phyloP scores from a whole-genome alignment of 2,888 invertebrate species.

The Onthophagus sagittarius region DNA sequence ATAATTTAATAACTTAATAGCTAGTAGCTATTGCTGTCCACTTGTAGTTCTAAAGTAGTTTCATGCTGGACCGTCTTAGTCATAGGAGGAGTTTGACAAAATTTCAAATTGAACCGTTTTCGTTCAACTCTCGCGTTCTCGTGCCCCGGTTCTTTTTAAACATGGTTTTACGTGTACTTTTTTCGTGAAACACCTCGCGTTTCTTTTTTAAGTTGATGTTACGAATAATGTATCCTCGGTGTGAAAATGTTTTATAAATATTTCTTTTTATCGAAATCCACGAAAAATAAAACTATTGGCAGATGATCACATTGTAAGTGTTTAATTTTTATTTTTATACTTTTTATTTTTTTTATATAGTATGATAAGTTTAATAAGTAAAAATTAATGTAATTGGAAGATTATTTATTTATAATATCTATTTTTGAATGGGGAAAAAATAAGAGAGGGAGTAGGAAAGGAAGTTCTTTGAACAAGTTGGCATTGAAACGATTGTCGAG shows the following conservation, averaged over 20 bases:
- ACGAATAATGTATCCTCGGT: conserved; percentile 34
- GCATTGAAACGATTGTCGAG: not conserved
- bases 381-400: too few relatives aligned
- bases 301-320: conserved; percentile 47
- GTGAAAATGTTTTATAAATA: conserved; percentile 38
- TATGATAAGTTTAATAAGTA: too few relatives aligned
- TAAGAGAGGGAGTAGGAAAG: conserved; percentile 13
- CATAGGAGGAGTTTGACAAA: conserved; percentile 20
- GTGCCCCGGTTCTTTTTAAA: not conserved
- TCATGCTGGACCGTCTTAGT: conserved; percentile 40
- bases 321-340: not conserved
- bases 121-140: not conserved
- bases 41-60: conserved; percentile 49
- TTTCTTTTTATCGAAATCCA: conserved; percentile 30
- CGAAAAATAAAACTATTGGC: conserved; percentile 41
- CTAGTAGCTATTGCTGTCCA: conserved; percentile 48
- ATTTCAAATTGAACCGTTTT: conserved; percentile 16
- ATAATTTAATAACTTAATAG: conserved; percentile 51
- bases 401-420: not conserved
- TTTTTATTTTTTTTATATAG: too few relatives aligned
- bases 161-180: not conserved
- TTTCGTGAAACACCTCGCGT: not conserved
- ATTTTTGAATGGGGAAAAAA: conserved; percentile 7
- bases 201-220: conserved; percentile 32
- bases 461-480: not conserved